Base-by-base conservation (phyloP, 2,797 vertebrate genomes). In the Ataeniobius toweri region DNA sequence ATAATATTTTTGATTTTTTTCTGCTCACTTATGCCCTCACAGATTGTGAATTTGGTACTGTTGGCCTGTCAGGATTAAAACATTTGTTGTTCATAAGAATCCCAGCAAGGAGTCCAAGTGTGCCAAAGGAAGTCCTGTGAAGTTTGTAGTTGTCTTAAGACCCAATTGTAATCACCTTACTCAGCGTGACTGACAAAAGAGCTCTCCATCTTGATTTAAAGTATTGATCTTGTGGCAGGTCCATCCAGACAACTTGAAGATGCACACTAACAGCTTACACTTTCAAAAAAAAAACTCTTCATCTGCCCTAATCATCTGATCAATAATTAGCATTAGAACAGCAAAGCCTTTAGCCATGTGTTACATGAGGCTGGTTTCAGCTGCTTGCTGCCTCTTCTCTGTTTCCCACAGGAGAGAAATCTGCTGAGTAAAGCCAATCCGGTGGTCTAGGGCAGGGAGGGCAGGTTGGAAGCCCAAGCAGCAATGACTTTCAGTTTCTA, bases 291-390 rank as follows among this genome's bases (percentile, higher is more conserved):
- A 95, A 53, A 96, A 94, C 96, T 97, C 96, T 97, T 97, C 96
- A 98, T 98, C 96, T 98, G 95, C 95, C 95, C 96, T 98, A 97
- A 98, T 98, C 96, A 97, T 96, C 95, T 96, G 96, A 97, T 98
- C 97, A 88, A 98, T 98, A 97, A 97, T 97, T 97, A 96, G 95
- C 94, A 92, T 96, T 92, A 93, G 94, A 95, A 95, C 94, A 92
- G 93, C 85, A 91, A 89, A 82, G 95, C 95, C 95, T 95, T 95
- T 94, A 95, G 95, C 94, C 96, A 95, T 94, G 94, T 94, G 93
- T 77, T 84, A 91, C 87, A 89, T 94, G 91, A 92, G 91, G 93
- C 88, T 93, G 94, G 94, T 96, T 93, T 94, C 91, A 89, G 93
- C 91, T 80, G 88, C 85, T 91, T 74, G 76, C 87, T 26, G 78